A percentile compares a stretch with the other conserved stretches of the same genome.
Conservation (phyloP, 2,888 invertebrate genomes). For the Chymomyza fuscimana region DNA sequence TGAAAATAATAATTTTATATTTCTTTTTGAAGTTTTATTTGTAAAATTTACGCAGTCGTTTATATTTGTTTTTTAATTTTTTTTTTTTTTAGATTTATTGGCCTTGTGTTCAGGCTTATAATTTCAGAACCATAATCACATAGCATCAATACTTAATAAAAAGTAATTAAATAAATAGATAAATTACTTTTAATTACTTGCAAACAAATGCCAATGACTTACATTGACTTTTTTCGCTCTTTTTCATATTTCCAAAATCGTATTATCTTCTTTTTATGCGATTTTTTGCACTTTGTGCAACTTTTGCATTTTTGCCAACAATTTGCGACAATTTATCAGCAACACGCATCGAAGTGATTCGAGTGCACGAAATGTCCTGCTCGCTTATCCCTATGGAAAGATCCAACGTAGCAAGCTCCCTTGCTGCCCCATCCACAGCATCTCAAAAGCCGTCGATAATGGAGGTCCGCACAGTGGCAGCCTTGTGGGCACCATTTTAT, state of each 20-base stretch:
- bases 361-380: neutral
- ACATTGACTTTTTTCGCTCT: neutral
- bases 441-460: neutral
- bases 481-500: neutral
- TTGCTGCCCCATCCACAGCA: neutral
- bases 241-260: neutral
- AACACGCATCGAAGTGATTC: slow-evolving; percentile 21
- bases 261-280: neutral
- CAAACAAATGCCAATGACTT: neutral
- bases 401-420: neutral
- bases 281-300: neutral
- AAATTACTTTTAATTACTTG: neutral
- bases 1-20: no score
- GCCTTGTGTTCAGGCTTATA: no score
- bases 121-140: no score
- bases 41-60: no score
- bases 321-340: slow-evolving; percentile 28
- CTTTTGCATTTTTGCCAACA: slow-evolving; percentile 20
- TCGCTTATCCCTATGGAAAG: neutral
- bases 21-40: no score
- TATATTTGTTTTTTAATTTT: no score
- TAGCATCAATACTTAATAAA: neutral
- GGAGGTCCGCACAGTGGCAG: neutral
- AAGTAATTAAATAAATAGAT: neutral
- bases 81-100: no score